Percentiles rank a stretch among this genome's conserved stretches.
phyloP scores from a whole-genome alignment of 2,888 invertebrate genomes.

The Agrotis ipsilon region DNA sequence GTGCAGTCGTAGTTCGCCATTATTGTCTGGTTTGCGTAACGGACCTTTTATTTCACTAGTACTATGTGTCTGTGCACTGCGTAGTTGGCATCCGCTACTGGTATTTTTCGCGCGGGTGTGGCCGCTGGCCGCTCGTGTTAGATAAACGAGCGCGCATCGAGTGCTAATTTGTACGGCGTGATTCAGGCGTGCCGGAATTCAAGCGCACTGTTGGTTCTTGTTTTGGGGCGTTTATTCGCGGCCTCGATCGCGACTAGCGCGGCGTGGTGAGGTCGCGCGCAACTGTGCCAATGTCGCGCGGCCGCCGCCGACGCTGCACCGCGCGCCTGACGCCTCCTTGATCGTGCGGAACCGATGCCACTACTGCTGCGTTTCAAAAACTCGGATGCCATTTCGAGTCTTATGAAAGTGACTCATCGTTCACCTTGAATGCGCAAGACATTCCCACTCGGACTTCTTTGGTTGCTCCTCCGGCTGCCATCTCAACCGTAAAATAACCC shows the following conservation, averaged over 20 bases:
- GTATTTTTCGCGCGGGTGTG: constrained; percentile 79
- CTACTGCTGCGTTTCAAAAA: constrained; percentile 63
- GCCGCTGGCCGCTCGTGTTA: constrained; percentile 66
- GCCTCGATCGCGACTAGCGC: constrained; percentile 84
- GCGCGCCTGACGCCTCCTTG: constrained; percentile 74
- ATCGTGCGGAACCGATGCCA: constrained; percentile 84
- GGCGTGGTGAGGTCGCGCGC: constrained; percentile 84
- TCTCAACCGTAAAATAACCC: constrained; percentile 66
- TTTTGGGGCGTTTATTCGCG: constrained; percentile 88
- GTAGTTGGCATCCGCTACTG: constrained; percentile 79
- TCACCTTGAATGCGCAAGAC: constrained; percentile 61
- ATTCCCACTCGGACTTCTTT: constrained; percentile 40
- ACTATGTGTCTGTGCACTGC: constrained; percentile 66
- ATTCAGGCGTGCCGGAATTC: constrained; percentile 88
- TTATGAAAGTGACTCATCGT: constrained; percentile 64
- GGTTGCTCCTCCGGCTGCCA: constrained; percentile 35
- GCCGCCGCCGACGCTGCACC: constrained; percentile 73
- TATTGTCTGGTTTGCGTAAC: constrained; percentile 71
- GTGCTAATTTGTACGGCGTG: constrained; percentile 81
- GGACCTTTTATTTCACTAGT: constrained; percentile 61
- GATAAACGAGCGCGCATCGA: constrained; percentile 76
- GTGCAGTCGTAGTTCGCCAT: constrained; percentile 71
- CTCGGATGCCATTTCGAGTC: constrained; percentile 43
- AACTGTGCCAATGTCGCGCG: constrained; percentile 90
- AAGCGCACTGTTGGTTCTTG: constrained; percentile 79